A percentile compares a stretch with the other conserved stretches of the same genome.
Evolutionary conservation across 2,797 vertebrate species (phyloP).

Genomic region (Sebastes trivittatus): DNA sequence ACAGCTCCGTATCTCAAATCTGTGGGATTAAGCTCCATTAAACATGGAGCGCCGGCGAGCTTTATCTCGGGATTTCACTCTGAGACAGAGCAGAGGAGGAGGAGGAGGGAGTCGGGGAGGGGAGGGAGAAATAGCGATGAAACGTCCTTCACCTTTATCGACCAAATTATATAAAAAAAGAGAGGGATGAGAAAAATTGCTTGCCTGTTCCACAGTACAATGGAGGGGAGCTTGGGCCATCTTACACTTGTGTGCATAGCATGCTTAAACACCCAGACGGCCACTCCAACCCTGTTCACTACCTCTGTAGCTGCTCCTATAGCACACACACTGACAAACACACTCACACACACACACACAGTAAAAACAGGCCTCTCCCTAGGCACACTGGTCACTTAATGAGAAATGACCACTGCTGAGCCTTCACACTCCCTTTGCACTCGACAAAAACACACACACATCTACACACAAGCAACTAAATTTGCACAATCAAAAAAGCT

Average conservation of each 20-base stretch:
- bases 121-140: slow-evolving; percentile 71
- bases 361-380: slow-evolving; percentile 46
- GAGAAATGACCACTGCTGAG: slow-evolving; percentile 76
- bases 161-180: slow-evolving; percentile 76
- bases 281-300: slow-evolving; percentile 29
- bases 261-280: slow-evolving; percentile 60
- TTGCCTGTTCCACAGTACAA: slow-evolving; percentile 62
- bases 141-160: slow-evolving; percentile 85
- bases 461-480: slow-evolving; percentile 1
- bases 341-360: slow-evolving; percentile 29
- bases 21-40: slow-evolving; percentile 86
- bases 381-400: slow-evolving; percentile 69
- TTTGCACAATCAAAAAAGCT: slow-evolving; percentile 13
- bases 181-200: slow-evolving; percentile 74
- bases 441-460: slow-evolving; percentile 26
- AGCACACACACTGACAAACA: slow-evolving; percentile 16
- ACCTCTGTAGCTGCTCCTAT: slow-evolving; percentile 20
- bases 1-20: slow-evolving; percentile 83
- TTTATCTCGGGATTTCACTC: slow-evolving; percentile 83
- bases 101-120: slow-evolving; percentile 50
- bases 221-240: slow-evolving; percentile 47
- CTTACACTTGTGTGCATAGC: slow-evolving; percentile 35
- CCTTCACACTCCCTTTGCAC: slow-evolving; percentile 36
- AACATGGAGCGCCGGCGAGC: slow-evolving; percentile 79
- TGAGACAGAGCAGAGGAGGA: slow-evolving; percentile 72